Conservation (phyloP, 2,797 vertebrate species). For the Labroides dimidiatus region DNA sequence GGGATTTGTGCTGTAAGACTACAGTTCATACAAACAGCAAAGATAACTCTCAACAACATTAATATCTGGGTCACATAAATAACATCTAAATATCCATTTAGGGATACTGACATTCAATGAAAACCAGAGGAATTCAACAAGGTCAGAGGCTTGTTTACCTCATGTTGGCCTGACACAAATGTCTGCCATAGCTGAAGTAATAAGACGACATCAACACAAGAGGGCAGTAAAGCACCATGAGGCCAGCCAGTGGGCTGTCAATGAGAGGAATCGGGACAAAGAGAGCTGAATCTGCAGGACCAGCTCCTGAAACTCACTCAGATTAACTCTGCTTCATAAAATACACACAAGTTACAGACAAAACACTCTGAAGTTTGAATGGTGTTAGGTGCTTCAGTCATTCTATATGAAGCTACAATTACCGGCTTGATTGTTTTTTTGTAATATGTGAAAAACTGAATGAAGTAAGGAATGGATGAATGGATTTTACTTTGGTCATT, state of each 20-base stretch:
- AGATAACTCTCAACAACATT: no score
- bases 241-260: background rate
- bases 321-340: no score
- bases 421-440: no score
- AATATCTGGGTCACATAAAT: background rate
- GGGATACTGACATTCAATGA: no score
- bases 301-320: background rate
- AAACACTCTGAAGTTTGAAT: no score
- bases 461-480: no score
- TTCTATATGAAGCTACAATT: no score
- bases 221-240: slow-evolving; percentile 46
- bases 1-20: background rate
- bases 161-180: background rate
- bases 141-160: background rate
- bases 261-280: background rate
- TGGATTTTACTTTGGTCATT: no score
- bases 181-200: slow-evolving; percentile 23
- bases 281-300: background rate
- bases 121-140: slow-evolving; percentile 2
- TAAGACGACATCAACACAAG: slow-evolving; percentile 38
- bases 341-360: no score
- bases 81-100: background rate
- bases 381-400: no score
- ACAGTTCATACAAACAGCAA: background rate
- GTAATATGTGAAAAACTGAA: no score